Percentiles rank a stretch among this genome's conserved stretches.
Conservation (phyloP, 2,888 invertebrate genomes). For the Lamellibrachia columna region DNA sequence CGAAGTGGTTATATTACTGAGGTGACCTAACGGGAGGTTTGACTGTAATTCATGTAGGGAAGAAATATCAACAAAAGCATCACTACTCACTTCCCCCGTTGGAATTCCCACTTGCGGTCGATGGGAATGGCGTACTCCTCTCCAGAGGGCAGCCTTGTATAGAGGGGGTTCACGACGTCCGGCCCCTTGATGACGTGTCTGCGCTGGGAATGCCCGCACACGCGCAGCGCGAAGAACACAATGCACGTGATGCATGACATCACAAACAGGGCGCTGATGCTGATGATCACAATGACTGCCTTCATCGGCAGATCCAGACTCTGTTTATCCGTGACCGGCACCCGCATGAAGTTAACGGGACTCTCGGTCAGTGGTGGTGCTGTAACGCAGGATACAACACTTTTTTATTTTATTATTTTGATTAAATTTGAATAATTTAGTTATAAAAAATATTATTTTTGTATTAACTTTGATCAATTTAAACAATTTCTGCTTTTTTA, state of each 20-base stretch:
- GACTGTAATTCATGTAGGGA: neutral
- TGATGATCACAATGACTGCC: neutral
- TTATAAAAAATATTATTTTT: neutral
- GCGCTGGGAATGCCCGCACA: neutral
- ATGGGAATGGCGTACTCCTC: slow-evolving; percentile 91
- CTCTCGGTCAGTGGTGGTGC: neutral
- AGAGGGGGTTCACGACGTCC: slow-evolving; percentile 7
- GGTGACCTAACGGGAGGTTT: too few relatives aligned
- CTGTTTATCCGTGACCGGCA: neutral
- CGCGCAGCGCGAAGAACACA: neutral
- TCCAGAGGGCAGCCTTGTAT: slow-evolving; percentile 13
- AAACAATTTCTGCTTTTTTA: too few relatives aligned
- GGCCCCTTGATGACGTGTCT: neutral
- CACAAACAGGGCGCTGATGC: neutral
- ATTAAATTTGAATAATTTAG: neutral
- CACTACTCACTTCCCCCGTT: slow-evolving; percentile 73
- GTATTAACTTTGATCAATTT: too few relatives aligned
- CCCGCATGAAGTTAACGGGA: neutral
- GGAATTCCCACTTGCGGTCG: slow-evolving; percentile 93
- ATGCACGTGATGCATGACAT: neutral
- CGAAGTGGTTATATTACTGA: too few relatives aligned
- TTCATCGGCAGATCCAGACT: neutral
- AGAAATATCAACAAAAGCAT: neutral
- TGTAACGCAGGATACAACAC: neutral
- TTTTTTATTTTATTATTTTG: neutral